Evolutionary conservation across 2,113 vertebrate genomes (phyloP), one percentile per base, ranked within the genome.

Genomic region (Euleptes europaea): DNA sequence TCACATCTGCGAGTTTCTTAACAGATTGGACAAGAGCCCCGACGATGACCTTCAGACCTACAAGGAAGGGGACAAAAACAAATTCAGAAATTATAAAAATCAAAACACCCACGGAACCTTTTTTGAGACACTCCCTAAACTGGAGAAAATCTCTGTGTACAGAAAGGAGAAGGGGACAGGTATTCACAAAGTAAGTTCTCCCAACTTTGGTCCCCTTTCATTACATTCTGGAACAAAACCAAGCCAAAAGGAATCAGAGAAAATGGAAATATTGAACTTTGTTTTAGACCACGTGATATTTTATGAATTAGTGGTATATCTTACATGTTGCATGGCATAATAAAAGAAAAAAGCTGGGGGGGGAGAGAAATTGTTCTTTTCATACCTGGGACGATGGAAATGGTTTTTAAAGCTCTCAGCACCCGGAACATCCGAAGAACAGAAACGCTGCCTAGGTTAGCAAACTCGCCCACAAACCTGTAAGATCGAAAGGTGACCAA

Each of bases 21-120:
- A 99, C 97, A 0, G 98, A 99, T 94, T 99, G 98, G 91, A 99
- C 98, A 82, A 99, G 96, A 15, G 98, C 98, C 1, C 98, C 98
- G 0, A 99, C 98, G 35, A 99, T 99, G 91, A 98, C 96, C 95
- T 99, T 99, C 91, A 99, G 95, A 44, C 98, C 98, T 99, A 77
- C n/a, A 1, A 21, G 42, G 42, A 21, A 63, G 33, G 71, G 21
- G 86, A 21, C 63, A 21, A 2, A 2, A 35, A 15, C 14, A 8
- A 86, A 51, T 71, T 67, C 74, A 8, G 0, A 0, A 3, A 21
- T 31, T 73, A 4, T 84, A 78, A 89, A 80, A n/a, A 2, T 15
- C 17, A 49, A 86, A 5, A 75, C 5, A 14, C 5, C 2, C 11
- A 1, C 9, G 14, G 31, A 12, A 78, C 26, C 54, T 23, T 31